These are phyloP conservation scores for Cavia porcellus DNA, from an alignment of 2,113 vertebrate genomes.

Conservation along the genomic window DNA sequence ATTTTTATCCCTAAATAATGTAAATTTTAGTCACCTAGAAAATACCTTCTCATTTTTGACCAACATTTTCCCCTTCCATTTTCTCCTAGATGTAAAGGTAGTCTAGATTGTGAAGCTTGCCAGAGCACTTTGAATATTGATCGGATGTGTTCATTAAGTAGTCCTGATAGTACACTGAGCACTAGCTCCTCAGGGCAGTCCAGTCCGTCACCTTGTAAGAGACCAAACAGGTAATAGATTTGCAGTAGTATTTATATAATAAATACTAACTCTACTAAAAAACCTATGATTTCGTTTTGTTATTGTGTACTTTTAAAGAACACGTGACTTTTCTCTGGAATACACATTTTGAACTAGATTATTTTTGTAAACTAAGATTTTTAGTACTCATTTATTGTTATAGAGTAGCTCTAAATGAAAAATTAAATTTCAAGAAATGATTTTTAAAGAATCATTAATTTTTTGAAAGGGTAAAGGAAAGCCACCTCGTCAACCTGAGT, in stretches of 20 bases:
- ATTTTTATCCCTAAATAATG: background rate
- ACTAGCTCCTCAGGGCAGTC: slow-evolving; percentile 96
- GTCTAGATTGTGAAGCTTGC: slow-evolving; percentile 96
- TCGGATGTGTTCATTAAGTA: slow-evolving; percentile 97
- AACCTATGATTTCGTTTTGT: background rate
- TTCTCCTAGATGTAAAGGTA: slow-evolving; percentile 94
- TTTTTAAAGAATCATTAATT: slow-evolving; percentile 24
- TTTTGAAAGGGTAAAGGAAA: slow-evolving; percentile 37
- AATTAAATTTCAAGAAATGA: slow-evolving; percentile 2
- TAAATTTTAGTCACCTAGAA: background rate
- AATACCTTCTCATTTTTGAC: slow-evolving; percentile 46
- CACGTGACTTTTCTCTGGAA: slow-evolving; percentile 1
- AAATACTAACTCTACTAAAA: background rate
- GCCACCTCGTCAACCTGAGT: background rate
- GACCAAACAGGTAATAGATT: slow-evolving; percentile 93
- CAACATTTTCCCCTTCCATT: background rate
- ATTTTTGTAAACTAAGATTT: slow-evolving; percentile 35
- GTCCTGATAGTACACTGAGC: slow-evolving; percentile 97
- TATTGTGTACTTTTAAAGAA: slow-evolving; percentile 17
- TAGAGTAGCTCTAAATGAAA: slow-evolving; percentile 41
- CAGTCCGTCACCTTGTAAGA: slow-evolving; percentile 96
- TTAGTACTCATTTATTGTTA: slow-evolving; percentile 2
- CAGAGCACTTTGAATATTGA: slow-evolving; percentile 97
- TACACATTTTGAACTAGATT: slow-evolving; percentile 36
- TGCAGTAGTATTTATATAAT: background rate